A percentile compares a stretch with the other conserved stretches of the same genome.
Evolutionary conservation across 2,888 invertebrate genomes (phyloP).

Genomic region (Metallyticus violacea): DNA sequence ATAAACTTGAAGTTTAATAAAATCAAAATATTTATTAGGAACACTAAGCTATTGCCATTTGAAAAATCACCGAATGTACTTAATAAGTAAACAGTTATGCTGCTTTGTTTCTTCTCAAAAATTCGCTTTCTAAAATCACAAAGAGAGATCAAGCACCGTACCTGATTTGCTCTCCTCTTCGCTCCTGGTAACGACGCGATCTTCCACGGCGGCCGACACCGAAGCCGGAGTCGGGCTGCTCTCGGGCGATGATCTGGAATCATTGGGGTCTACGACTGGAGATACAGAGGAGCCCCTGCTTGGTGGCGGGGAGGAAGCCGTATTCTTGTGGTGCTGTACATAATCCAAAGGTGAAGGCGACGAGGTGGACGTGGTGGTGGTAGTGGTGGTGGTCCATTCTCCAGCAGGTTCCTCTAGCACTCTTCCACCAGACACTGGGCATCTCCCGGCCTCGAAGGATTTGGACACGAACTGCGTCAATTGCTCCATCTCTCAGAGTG

Average conservation of each 20-base stretch:
- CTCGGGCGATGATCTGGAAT: constrained; percentile 41
- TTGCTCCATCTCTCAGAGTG: constrained; percentile 87
- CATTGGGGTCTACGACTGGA: constrained; percentile 44
- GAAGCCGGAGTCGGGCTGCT: not conserved
- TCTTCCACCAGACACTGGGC: not conserved
- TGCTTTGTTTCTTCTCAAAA: too few species aligned
- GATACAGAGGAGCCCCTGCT: constrained; percentile 39
- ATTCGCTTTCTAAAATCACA: too few species aligned
- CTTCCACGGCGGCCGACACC: not conserved
- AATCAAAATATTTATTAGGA: too few species aligned
- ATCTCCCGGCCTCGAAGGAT: constrained; percentile 61
- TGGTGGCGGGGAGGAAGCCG: not conserved
- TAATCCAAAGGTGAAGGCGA: not conserved
- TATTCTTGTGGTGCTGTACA: not conserved
- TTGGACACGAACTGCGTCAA: constrained; percentile 88
- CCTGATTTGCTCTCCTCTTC: constrained; percentile 6
- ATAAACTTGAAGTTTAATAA: too few species aligned
- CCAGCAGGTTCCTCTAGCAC: not conserved
- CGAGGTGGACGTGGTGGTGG: not conserved
- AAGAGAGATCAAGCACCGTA: too few species aligned
- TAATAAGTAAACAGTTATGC: too few species aligned
- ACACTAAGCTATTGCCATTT: too few species aligned
- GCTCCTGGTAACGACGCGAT: not conserved
- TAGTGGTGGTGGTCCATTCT: not conserved
- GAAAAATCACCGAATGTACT: too few species aligned